Evolutionary conservation across 2,888 invertebrate species (phyloP).

Genomic region (Fragum fragum): DNA sequence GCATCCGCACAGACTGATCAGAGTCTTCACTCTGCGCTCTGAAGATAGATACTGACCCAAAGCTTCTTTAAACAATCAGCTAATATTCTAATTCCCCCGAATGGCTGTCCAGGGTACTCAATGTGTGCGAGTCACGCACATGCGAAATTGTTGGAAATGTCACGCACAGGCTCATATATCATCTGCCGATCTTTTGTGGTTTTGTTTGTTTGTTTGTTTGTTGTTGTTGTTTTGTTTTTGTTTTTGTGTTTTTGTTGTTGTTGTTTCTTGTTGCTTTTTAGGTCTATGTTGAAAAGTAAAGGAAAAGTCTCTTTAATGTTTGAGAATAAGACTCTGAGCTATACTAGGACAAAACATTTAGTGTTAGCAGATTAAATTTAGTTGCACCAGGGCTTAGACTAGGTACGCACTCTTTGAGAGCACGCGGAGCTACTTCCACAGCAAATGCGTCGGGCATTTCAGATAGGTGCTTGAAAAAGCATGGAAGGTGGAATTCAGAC

Average conservation of each 20-base stretch:
- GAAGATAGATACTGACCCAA: no score
- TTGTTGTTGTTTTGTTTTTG: not conserved
- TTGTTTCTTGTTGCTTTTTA: conserved; percentile 33
- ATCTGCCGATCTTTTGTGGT: no score
- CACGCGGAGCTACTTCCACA: conserved; percentile 31
- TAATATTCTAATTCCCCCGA: no score
- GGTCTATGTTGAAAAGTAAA: conserved; percentile 25
- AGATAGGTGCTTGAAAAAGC: conserved; percentile 39
- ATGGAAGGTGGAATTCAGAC: conserved; percentile 46
- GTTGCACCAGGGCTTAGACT: conserved; percentile 43
- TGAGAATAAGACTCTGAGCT: conserved; percentile 35
- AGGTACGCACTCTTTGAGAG: conserved; percentile 37
- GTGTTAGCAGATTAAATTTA: conserved; percentile 26
- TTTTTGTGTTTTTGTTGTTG: not conserved
- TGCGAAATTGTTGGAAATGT: no score
- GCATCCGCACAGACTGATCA: no score
- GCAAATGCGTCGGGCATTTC: conserved; percentile 23
- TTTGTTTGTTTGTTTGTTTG: no score
- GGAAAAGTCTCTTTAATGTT: conserved; percentile 8
- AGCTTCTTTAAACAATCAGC: no score
- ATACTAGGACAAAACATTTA: conserved; percentile 38
- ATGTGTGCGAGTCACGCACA: no score
- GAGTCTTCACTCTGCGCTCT: no score
- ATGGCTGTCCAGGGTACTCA: no score
- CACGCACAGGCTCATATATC: no score